Base-by-base conservation (phyloP, 2,113 vertebrate species). In the Lutjanus erythropterus region DNA sequence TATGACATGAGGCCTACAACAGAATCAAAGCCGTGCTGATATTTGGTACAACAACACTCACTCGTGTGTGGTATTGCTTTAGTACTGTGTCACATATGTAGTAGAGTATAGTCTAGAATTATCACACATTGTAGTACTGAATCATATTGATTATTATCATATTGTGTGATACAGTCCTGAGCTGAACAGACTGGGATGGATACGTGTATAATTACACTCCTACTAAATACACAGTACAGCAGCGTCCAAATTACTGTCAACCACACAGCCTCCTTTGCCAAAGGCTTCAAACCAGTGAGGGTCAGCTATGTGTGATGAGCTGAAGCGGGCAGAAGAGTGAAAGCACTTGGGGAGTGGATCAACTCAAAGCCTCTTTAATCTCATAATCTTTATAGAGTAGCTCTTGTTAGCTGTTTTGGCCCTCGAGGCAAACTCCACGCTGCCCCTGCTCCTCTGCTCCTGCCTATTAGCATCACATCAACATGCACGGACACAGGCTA, bases 381-480 rank as follows among this genome's bases (percentile, higher is more conserved):
- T 83, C 71, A 78, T 91, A 91, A 91, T 90, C 84, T 88, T 83
- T 89, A 90, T 72, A 84, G 84, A 92, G 76, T 90, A 85, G 85
- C 83, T 82, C 75, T 83, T 85, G 76, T 90, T 86, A 81, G 86
- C 60, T 56, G 69, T 82, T 80, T 76, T 56, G 75, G 71, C 75
- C 83, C 65, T 33, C 3, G 64, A 84, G 80, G 52, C 31, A 55
- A 59, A 75, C 56, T 42, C 66, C 64, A 27, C n/a, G 31, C 49
- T 65, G 83, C 68, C 41, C 29, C 42, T 59, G 78, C 85, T 82
- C 65, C 70, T 86, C 60, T 81, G 71, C 9, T 89, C 18, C 47
- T 55, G 60, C 49, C 66, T 49, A 47, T 87, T 86, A 83, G 72
- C 61, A 67, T 68, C 59, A 58, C 71, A 77, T 86, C 60, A 86